A percentile compares a stretch with the other conserved stretches of the same genome.
Conservation (phyloP, 1,140 invertebrate species). For the Sitodiplosis mosellana region DNA sequence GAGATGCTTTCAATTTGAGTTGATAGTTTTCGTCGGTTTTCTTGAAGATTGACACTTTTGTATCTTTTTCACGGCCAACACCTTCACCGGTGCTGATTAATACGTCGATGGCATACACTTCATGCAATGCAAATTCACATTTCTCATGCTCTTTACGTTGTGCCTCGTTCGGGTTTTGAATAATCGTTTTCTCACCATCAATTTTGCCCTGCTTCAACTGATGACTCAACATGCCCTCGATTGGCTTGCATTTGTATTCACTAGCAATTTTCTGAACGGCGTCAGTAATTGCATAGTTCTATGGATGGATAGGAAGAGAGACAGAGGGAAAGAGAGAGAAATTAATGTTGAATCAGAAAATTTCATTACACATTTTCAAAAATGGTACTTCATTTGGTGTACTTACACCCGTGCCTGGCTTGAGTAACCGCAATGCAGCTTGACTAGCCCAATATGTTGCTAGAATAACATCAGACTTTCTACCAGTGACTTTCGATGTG, state of each 20-base stretch:
- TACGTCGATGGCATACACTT: constrained; percentile 98
- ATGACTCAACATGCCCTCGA: constrained; percentile 98
- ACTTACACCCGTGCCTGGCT: constrained; percentile 73
- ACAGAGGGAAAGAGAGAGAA: not conserved
- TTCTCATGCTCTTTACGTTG: constrained; percentile 98
- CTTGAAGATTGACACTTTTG: constrained; percentile 93
- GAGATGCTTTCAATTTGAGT: constrained; percentile 90
- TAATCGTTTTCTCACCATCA: constrained; percentile 97
- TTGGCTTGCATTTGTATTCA: constrained; percentile 87
- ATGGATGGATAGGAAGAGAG: constrained; percentile 11
- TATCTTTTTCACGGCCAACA: constrained; percentile 73
- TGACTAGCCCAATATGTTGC: constrained; percentile 91
- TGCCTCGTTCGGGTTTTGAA: constrained; percentile 93
- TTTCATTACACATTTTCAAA: too few species aligned
- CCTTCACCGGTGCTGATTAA: constrained; percentile 89
- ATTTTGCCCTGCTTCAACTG: constrained; percentile 92
- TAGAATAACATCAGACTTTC: constrained; percentile 85
- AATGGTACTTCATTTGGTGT: too few species aligned
- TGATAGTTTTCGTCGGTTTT: constrained; percentile 96
- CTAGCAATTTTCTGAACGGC: constrained; percentile 85
- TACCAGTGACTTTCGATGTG: constrained; percentile 55
- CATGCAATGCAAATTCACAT: constrained; percentile 86
- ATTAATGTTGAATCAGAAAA: too few species aligned
- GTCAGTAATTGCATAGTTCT: constrained; percentile 86
- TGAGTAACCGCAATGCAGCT: constrained; percentile 79